Base-by-base conservation (phyloP, 2,113 vertebrate species). In the Oreochromis tanganicae region DNA sequence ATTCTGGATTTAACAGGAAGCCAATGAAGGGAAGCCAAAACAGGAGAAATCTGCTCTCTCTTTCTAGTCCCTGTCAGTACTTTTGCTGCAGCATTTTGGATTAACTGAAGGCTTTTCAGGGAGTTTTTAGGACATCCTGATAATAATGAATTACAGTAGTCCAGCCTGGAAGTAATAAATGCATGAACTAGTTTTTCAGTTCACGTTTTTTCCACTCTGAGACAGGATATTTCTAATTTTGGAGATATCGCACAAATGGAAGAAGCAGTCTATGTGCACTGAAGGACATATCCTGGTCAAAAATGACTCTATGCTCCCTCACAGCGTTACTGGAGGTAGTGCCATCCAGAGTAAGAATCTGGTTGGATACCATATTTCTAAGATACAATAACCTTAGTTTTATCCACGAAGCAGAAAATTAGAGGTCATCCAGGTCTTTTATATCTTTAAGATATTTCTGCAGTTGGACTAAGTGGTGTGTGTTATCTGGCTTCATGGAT, bases 241-340 rank as follows among this genome's bases (percentile, higher is more conserved):
- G 0, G 55, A 57, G 7, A 27, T 57, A 4, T 57, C 27, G 21
- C 6, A 0, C 55, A 14, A 29, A 27, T 57, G 7, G 1, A 57
- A 29, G 55, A 57, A 0, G 1, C 12, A 57, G 12, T 57, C 12
- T 57, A 16, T 59, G 56, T 29, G 7, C 7, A 0, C 14, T 27
- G 6, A 27, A 4, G 55, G 55, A 27, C 24, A 57, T 3, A 0
- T 29, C 0, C 0, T 57, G 55, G 24, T 57, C 4, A 8, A 57
- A 57, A 29, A 57, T 57, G 13, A 59, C 56, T 59, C 27, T 27
- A 59, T 32, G 8, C 14, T 17, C 32, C 24, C 57, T 61, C 14
- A 61, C 57, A 4, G 29, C 0, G 0, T 61, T 61, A 61, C 29
- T 61, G 57, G 14, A 61, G 8, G 57, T 32, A 61, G 32, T 32